These are phyloP conservation scores for Anoplius nigerrimus DNA, from an alignment of 2,888 invertebrate species.

Conservation along the genomic window DNA sequence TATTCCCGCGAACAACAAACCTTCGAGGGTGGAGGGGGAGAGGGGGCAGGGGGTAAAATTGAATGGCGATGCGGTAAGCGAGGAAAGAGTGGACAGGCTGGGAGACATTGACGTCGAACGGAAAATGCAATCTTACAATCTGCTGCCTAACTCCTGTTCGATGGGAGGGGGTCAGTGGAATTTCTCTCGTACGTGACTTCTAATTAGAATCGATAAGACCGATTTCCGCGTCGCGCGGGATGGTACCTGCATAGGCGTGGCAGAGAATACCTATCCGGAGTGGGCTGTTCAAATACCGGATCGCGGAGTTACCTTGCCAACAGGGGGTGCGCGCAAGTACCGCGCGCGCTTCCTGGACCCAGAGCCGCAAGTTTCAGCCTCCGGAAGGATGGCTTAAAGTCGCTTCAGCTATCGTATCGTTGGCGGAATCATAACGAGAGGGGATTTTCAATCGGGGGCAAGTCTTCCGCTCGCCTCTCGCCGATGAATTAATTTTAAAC, in stretches of 20 bases:
- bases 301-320: constrained; percentile 32
- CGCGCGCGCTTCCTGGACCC: constrained; percentile 3
- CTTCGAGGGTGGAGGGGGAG: no score
- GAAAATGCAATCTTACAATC: constrained; percentile 14
- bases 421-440: constrained; percentile 15
- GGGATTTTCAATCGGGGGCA: constrained; percentile 39
- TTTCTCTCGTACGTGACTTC: constrained; percentile 37
- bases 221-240: constrained; percentile 36
- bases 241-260: no score
- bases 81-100: neutral
- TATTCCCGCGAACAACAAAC: no score
- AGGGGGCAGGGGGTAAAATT: neutral
- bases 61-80: neutral
- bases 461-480: neutral
- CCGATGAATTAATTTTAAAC: constrained; percentile 40
- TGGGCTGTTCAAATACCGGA: neutral
- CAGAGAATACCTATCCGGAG: no score
- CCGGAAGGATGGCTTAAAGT: constrained; percentile 8
- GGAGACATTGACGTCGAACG: neutral
- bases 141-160: constrained; percentile 34
- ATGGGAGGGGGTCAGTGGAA: constrained; percentile 28
- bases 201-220: constrained; percentile 50
- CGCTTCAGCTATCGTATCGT: neutral
- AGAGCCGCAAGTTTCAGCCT: neutral
- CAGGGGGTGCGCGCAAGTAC: constrained; percentile 17